Conservation (phyloP, 2,888 invertebrate genomes). For the Drosophila quasianomalipes region DNA sequence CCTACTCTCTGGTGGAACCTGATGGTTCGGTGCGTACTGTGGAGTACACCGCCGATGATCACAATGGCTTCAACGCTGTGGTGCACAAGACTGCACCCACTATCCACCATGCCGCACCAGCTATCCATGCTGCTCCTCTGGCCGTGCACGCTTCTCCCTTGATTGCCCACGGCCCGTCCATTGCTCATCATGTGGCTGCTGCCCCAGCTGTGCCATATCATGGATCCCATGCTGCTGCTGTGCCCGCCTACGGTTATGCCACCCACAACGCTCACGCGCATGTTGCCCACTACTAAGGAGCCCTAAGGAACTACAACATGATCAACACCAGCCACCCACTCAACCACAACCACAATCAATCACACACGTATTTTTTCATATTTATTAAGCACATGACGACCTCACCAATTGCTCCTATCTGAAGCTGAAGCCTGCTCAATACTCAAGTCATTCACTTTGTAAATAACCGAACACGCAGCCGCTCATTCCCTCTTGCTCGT, state of each 20-base stretch:
- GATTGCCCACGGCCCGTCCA: constrained; percentile 69
- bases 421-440: constrained; percentile 66
- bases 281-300: constrained; percentile 82
- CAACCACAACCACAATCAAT: constrained; percentile 26
- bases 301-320: not conserved
- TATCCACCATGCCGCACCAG: constrained; percentile 78
- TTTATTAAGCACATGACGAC: constrained; percentile 70
- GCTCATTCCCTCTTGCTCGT: constrained; percentile 25
- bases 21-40: constrained; percentile 86
- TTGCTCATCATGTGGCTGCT: constrained; percentile 82
- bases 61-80: constrained; percentile 86
- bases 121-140: constrained; percentile 64
- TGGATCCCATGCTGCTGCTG: constrained; percentile 78
- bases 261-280: constrained; percentile 82
- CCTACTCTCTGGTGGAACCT: constrained; percentile 86
- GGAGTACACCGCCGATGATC: constrained; percentile 86
- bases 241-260: constrained; percentile 81
- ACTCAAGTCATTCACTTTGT: constrained; percentile 67
- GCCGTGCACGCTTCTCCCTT: constrained; percentile 63
- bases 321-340: constrained; percentile 4
- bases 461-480: constrained; percentile 40
- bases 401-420: constrained; percentile 39
- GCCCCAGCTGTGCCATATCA: constrained; percentile 80
- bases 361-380: constrained; percentile 56
- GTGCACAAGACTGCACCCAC: constrained; percentile 85